Evolutionary conservation across 2,888 invertebrate genomes (phyloP).

Genomic region (Caenorhabditis becei): DNA sequence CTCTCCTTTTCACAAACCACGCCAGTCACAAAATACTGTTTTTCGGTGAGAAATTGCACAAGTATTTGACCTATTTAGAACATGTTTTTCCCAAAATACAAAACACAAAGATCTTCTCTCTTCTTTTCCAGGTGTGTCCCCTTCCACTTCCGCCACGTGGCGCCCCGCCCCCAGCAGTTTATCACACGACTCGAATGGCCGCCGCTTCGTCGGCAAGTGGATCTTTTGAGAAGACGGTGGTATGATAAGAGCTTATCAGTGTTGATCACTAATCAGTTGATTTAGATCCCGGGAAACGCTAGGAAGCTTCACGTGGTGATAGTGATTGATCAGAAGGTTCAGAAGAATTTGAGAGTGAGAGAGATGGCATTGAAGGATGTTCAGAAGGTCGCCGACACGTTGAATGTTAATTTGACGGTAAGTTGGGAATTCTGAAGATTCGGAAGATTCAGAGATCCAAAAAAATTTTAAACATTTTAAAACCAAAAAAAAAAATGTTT

Average conservation of each 20-base stretch:
- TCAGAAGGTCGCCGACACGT: constrained; percentile 77
- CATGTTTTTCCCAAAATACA: neutral
- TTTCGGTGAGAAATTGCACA: too few species aligned
- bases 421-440: neutral
- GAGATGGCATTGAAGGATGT: constrained; percentile 79
- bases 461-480: too few species aligned
- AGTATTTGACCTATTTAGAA: neutral
- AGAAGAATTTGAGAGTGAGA: constrained; percentile 75
- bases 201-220: constrained; percentile 45
- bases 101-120: neutral
- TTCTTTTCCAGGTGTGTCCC: constrained; percentile 50
- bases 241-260: neutral
- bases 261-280: neutral
- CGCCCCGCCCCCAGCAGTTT: constrained; percentile 56
- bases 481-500: constrained; percentile 7
- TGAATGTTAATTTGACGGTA: constrained; percentile 79
- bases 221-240: constrained; percentile 41
- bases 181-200: constrained; percentile 42
- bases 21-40: neutral
- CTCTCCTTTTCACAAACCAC: too few species aligned
- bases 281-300: constrained; percentile 43
- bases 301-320: constrained; percentile 79
- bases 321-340: constrained; percentile 80
- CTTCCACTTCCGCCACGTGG: constrained; percentile 61
- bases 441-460: too few species aligned